A percentile compares a stretch with the other conserved stretches of the same genome.
Evolutionary conservation across 2,797 vertebrate genomes (phyloP).

Genomic region (Cetoscarus ocellatus): DNA sequence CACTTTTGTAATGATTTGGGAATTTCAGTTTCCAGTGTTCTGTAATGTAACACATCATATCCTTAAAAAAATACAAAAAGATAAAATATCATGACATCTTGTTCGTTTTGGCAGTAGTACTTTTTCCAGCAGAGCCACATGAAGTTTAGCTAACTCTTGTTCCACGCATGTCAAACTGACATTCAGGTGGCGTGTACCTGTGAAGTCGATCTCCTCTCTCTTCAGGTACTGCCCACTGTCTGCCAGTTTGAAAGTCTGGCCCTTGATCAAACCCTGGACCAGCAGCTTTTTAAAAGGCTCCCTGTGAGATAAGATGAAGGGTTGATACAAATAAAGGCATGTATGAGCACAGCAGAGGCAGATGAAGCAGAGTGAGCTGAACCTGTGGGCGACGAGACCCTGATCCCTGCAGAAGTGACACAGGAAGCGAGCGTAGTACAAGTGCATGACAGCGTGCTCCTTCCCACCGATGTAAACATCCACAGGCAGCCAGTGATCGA

Average conservation of each 20-base stretch:
- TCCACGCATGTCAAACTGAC: constrained; percentile 22
- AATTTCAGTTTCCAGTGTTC: too few species aligned
- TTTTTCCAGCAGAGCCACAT: background rate
- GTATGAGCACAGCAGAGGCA: background rate
- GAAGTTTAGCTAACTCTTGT: background rate
- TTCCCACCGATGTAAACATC: constrained; percentile 97
- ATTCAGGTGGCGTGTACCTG: constrained; percentile 82
- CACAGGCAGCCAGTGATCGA: constrained; percentile 96
- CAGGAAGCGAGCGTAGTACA: constrained; percentile 97
- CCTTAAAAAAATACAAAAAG: too few species aligned
- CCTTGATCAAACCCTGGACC: constrained; percentile 98
- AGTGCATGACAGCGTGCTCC: constrained; percentile 97
- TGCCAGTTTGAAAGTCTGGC: constrained; percentile 89
- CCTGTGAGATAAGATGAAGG: constrained; percentile 73
- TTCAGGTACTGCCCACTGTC: constrained; percentile 90
- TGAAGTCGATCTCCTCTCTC: constrained; percentile 92
- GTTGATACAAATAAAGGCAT: background rate
- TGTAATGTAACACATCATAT: too few species aligned
- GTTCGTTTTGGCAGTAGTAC: too few species aligned
- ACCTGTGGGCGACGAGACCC: constrained; percentile 92
- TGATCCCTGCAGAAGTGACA: constrained; percentile 94
- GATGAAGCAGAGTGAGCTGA: constrained; percentile 9
- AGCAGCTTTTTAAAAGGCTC: constrained; percentile 96
- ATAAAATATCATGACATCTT: too few species aligned
- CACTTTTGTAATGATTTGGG: too few species aligned